These are phyloP conservation scores for Muscicapa adusta DNA, from an alignment of 2,113 vertebrate species.

Conservation along the genomic window DNA sequence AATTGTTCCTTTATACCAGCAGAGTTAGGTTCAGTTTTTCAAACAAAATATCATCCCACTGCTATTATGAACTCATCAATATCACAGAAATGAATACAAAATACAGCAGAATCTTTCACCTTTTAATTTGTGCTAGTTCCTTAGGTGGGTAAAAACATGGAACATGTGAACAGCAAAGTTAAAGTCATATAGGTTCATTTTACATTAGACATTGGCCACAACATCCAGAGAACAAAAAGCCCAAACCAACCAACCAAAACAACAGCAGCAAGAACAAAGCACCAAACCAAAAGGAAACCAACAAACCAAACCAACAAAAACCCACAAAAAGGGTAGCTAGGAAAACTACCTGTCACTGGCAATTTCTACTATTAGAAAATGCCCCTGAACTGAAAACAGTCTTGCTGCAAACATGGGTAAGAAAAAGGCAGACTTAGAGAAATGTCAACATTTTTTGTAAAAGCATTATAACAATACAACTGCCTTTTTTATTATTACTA, in stretches of 20 bases:
- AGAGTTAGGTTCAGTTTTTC: background rate
- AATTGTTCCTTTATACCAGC: background rate
- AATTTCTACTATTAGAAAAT: background rate
- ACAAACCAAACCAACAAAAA: background rate
- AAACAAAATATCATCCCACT: background rate
- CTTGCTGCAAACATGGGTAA: background rate
- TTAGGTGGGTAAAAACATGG: background rate
- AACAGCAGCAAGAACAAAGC: background rate
- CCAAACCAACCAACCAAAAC: background rate
- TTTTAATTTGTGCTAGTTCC: background rate
- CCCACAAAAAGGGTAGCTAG: background rate
- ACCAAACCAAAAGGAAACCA: background rate
- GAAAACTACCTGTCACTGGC: background rate
- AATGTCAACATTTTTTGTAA: background rate
- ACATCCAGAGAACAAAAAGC: background rate
- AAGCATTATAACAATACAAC: background rate
- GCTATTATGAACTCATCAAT: background rate
- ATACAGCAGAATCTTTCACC: background rate
- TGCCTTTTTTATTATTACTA: background rate
- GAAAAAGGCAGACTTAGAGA: background rate
- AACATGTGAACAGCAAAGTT: background rate
- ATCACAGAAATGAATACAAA: background rate
- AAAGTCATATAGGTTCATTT: background rate
- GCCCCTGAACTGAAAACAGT: fast-evolving
- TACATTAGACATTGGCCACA: background rate